Conservation (phyloP, 2,113 vertebrate species). For the Psammodynastes pulverulentus region DNA sequence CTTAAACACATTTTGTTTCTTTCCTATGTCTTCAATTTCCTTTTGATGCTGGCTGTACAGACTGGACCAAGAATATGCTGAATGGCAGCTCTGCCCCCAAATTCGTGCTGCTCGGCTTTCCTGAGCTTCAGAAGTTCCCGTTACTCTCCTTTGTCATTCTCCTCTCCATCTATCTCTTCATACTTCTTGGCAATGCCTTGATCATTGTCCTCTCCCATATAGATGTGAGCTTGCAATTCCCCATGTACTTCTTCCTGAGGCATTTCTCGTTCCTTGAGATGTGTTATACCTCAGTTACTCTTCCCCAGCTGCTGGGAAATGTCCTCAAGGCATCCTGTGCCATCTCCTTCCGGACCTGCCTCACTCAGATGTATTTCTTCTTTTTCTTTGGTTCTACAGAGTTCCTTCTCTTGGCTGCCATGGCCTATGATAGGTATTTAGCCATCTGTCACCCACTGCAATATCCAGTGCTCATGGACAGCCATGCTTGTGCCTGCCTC, state of each 20-base stretch:
- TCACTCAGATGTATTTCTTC: constrained; percentile 52
- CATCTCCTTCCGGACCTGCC: constrained; percentile 27
- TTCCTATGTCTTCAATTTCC: not conserved
- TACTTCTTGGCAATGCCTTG: constrained; percentile 31
- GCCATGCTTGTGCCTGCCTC: constrained; percentile 2
- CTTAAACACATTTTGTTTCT: not conserved
- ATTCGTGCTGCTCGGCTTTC: constrained; percentile 50
- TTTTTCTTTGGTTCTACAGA: constrained; percentile 42
- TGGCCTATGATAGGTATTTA: constrained; percentile 55
- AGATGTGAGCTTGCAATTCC: constrained; percentile 34
- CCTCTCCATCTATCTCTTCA: constrained; percentile 43
- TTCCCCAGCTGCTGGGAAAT: constrained; percentile 32
- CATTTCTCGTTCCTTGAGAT: constrained; percentile 50
- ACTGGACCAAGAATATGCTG: not conserved
- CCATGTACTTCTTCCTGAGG: constrained; percentile 56
- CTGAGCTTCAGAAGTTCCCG: constrained; percentile 2
- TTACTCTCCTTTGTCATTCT: constrained; percentile 25
- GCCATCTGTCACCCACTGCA: constrained; percentile 52
- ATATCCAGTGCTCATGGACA: constrained; percentile 46
- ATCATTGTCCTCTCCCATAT: constrained; percentile 14
- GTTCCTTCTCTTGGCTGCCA: constrained; percentile 47
- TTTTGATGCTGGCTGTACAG: not conserved
- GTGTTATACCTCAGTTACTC: constrained; percentile 43
- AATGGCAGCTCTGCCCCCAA: constrained; percentile 32
- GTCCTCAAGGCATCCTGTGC: constrained; percentile 9